Base-by-base conservation (phyloP, 1,140 invertebrate genomes). In the Hycleus cichorii region DNA sequence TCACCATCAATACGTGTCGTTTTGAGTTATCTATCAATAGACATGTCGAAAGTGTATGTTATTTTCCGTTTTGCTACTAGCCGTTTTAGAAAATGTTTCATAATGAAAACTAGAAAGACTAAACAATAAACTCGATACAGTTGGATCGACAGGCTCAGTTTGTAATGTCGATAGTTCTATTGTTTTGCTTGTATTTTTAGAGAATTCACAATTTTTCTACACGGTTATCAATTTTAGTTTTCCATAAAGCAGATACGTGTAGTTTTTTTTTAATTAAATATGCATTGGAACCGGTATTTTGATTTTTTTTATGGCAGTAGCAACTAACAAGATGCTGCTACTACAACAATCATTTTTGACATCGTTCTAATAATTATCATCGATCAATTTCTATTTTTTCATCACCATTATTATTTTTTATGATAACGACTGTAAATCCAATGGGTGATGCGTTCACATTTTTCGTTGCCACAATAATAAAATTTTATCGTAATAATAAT, bases 401-500 rank as follows among this genome's bases (percentile, higher is more conserved):
- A 18, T 18, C 18, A 18, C 18, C 18, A 32, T 32, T 32, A 32
- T 32, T 32, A 32, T 32, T 32, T 5, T 49, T 27, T 47, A 11
- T 47, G 48, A 48, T 24, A 25, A 48, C 26, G 47, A 6, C 3
- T 32, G 24, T 7, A 27, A 26, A 47, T 47, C 27, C 18, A 47
- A 9, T 47, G 46, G 32, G 7, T 32, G 32, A 32, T 32, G 7
- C 7, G 32, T 5, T 32, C 4, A 32, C 32, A 32, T 32, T 32
- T 32, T 32, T 32, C 32, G 32, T 32, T 5, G 47, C 57, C 57
- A 38, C 57, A 40, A 51, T 62, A 58, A 65, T 65, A 63, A 62
- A 65, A 62, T 65, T 63, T 56, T 63, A 63, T 55, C 57, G 57
- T 53, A 59, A 62, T 65, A 60, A 63, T 62, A 63, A 49, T 51